Conservation (phyloP, 2,113 vertebrate genomes). For the Rhombomys opimus region DNA sequence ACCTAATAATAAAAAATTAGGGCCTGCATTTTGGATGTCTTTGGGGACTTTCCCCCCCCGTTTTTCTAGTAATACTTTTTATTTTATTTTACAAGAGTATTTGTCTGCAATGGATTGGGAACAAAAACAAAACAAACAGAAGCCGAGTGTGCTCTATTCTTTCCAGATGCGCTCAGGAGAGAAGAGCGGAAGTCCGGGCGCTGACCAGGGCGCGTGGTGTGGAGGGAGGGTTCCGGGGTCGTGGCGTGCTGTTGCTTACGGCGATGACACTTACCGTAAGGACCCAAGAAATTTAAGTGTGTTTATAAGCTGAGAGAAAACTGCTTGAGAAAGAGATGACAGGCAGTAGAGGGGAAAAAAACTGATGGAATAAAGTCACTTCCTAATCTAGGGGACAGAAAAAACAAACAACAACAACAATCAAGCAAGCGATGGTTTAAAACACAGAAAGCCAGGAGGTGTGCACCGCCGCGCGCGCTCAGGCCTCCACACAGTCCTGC, state of each 20-base stretch:
- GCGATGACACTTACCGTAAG: background rate
- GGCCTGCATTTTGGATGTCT: constrained; percentile 12
- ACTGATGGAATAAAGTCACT: background rate
- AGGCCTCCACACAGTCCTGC: too few species aligned
- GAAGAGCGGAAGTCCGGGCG: background rate
- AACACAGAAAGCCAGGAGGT: background rate
- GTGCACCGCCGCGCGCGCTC: background rate
- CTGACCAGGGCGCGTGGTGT: background rate
- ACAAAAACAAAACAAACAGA: background rate
- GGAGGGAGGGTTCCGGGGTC: background rate
- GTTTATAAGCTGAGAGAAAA: background rate
- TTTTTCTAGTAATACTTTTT: constrained; percentile 15
- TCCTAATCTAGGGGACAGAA: background rate
- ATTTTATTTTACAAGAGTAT: constrained; percentile 35
- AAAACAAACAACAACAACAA: background rate
- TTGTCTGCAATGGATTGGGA: background rate
- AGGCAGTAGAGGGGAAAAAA: background rate
- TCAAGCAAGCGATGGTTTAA: background rate
- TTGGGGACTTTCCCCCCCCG: background rate
- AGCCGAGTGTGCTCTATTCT: background rate
- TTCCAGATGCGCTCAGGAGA: background rate
- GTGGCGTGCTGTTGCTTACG: background rate
- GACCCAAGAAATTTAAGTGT: background rate
- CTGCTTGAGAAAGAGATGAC: background rate
- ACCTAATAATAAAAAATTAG: background rate